phyloP scores from a whole-genome alignment of 2,113 vertebrate genomes.

The Salvelinus fontinalis region DNA sequence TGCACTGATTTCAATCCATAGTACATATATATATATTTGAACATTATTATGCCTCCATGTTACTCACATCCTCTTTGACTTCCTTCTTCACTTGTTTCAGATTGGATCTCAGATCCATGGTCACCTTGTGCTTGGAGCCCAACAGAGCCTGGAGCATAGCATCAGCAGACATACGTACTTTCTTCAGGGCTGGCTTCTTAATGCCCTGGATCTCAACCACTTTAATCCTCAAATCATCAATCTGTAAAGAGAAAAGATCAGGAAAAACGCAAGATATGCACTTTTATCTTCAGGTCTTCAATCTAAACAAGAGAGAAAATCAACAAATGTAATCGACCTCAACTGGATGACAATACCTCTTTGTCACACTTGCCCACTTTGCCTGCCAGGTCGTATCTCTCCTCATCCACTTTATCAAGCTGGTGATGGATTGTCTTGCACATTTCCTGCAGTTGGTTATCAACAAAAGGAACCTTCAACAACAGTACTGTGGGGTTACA shows the following conservation, averaged over 20 bases:
- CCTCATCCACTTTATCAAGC: constrained; percentile 88
- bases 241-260: constrained; percentile 62
- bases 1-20: background rate
- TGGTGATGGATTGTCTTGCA: constrained; percentile 86
- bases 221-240: constrained; percentile 89
- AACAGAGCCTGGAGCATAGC: constrained; percentile 92
- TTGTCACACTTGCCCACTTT: constrained; percentile 84
- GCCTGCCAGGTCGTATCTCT: constrained; percentile 85
- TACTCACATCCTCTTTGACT: constrained; percentile 86
- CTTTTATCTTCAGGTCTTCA: constrained; percentile 78
- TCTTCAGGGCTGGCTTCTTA: constrained; percentile 87
- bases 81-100: constrained; percentile 98
- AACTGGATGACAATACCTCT: constrained; percentile 76
- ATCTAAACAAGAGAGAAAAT: constrained; percentile 65
- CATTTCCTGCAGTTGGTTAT: constrained; percentile 77
- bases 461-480: background rate
- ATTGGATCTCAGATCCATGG: constrained; percentile 93
- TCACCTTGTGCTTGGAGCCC: constrained; percentile 96
- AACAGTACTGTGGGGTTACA: background rate
- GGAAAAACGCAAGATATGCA: constrained; percentile 74
- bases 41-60: too few relatives aligned
- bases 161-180: constrained; percentile 94
- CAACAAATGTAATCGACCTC: background rate
- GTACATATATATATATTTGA: background rate
- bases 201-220: constrained; percentile 89